Percentiles rank a stretch among this genome's conserved stretches.
These are phyloP conservation scores for Novumbra hubbsi DNA, from an alignment of 2,797 vertebrate genomes.

Conservation along the genomic window DNA sequence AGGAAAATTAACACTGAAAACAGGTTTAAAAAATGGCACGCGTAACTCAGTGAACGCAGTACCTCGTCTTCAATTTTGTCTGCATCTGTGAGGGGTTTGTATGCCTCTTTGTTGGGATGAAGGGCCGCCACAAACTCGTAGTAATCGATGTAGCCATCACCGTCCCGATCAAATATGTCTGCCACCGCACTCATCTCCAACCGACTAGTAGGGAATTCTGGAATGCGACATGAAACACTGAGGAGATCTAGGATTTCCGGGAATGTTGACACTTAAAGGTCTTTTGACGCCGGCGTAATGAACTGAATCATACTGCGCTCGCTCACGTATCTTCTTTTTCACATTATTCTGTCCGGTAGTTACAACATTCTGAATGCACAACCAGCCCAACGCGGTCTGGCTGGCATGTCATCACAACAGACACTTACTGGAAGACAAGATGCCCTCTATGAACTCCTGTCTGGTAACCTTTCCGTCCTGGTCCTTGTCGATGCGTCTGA, in stretches of 20 bases:
- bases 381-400: not conserved
- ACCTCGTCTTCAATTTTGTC: constrained; percentile 99
- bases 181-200: constrained; percentile 98
- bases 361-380: not conserved
- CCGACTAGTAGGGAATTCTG: constrained; percentile 96
- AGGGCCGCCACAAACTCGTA: constrained; percentile 98
- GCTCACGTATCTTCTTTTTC: not conserved
- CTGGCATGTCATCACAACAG: not conserved
- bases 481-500: constrained; percentile 98
- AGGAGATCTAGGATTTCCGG: constrained; percentile 1
- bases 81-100: constrained; percentile 95
- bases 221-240: not conserved
- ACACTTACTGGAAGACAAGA: constrained; percentile 96
- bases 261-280: not conserved
- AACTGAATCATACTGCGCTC: not conserved
- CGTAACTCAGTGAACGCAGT: not conserved
- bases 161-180: constrained; percentile 97
- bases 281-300: not conserved
- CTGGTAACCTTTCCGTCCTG: constrained; percentile 98
- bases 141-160: constrained; percentile 99
- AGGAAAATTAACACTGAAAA: not conserved
- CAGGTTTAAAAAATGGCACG: not conserved
- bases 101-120: constrained; percentile 98
- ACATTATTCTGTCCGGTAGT: not conserved
- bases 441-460: constrained; percentile 98